Conservation (phyloP, 1,140 invertebrate species). For the Myzus persicae region DNA sequence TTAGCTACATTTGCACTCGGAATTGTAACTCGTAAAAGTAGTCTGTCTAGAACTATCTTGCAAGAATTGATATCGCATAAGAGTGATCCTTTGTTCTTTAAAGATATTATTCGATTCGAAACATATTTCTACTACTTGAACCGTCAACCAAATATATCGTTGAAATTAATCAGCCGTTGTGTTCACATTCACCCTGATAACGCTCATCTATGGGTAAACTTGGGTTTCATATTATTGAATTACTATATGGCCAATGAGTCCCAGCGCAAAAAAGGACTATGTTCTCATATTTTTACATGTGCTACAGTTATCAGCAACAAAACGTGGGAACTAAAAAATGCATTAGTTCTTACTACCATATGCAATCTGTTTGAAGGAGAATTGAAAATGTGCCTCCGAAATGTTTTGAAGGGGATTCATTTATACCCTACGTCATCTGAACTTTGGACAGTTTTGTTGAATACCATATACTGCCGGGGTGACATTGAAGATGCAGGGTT, state of each 20-base stretch:
- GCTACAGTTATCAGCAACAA: not conserved
- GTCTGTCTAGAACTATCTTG: constrained; percentile 6
- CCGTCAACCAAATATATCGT: constrained; percentile 7
- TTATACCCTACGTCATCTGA: constrained; percentile 16
- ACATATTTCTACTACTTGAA: constrained; percentile 48
- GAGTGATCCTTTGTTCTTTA: not conserved
- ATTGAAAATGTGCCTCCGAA: not conserved
- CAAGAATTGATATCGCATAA: not conserved
- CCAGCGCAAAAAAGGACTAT: not conserved
- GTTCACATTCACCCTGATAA: constrained; percentile 28
- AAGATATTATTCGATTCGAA: constrained; percentile 34
- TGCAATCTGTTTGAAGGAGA: constrained; percentile 45
- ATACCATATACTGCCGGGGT: constrained; percentile 25
- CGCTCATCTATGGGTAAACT: constrained; percentile 16
- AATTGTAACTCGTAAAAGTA: constrained; percentile 12
- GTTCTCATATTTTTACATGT: constrained; percentile 11
- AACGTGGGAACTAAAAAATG: not conserved
- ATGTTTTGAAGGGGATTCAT: constrained; percentile 11
- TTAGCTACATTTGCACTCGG: constrained; percentile 34
- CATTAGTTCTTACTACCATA: constrained; percentile 17
- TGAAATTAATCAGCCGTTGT: constrained; percentile 19
- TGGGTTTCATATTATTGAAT: constrained; percentile 31
- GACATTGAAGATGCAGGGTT: not conserved
- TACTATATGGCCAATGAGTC: constrained; percentile 37
- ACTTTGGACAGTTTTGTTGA: constrained; percentile 34